phyloP scores from a whole-genome alignment of 2,113 vertebrate genomes.

The Tiliqua scincoides region DNA sequence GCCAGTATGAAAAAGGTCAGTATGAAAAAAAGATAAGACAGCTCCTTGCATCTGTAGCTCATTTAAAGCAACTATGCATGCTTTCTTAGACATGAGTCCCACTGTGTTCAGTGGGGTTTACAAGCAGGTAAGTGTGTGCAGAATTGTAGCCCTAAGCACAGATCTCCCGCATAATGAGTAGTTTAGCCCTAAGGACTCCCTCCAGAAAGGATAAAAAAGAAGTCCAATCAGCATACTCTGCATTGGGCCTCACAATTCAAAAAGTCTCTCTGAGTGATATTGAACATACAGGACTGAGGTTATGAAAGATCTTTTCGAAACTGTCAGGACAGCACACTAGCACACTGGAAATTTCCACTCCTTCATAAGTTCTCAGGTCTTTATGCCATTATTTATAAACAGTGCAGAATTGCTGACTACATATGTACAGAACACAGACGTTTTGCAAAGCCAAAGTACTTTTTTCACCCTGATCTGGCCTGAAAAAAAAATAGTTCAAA shows the following conservation, averaged over 20 bases:
- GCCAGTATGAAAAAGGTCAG: too few species aligned
- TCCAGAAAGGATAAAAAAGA: background rate
- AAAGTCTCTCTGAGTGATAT: background rate
- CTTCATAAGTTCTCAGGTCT: background rate
- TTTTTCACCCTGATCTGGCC: background rate
- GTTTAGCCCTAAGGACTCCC: background rate
- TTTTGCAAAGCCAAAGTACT: background rate
- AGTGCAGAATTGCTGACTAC: constrained; percentile 10
- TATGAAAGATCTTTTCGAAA: background rate
- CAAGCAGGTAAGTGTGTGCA: too few species aligned
- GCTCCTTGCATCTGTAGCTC: too few species aligned
- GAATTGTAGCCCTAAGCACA: background rate
- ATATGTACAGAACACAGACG: constrained; percentile 5
- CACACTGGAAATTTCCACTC: background rate
- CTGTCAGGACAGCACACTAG: background rate
- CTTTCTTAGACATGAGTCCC: too few species aligned
- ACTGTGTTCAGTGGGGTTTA: too few species aligned
- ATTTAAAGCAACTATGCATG: too few species aligned
- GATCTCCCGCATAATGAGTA: background rate
- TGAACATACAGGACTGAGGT: background rate
- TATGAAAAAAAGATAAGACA: too few species aligned
- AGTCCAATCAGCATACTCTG: background rate
- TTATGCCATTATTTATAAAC: constrained; percentile 40
- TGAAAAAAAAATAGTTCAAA: constrained; percentile 37
- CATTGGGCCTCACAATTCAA: background rate